Evolutionary conservation across 92 coral and sea anemone genomes (phyloP).

Genomic region (Galaxea fascicularis): DNA sequence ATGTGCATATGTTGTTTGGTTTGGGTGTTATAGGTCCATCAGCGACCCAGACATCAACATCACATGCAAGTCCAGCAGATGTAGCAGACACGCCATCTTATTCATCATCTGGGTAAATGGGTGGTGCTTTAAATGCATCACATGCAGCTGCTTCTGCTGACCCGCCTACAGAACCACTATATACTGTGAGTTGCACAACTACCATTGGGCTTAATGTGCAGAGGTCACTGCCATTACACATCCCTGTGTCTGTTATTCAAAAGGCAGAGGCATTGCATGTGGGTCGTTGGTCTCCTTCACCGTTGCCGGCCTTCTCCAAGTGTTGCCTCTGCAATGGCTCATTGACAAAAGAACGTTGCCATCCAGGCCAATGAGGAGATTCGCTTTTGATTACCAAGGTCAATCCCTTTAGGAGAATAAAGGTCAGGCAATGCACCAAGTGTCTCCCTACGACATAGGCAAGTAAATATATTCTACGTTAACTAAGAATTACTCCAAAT

Average conservation of each 20-base stretch:
- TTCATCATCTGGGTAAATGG: no score
- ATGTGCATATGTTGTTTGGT: not conserved
- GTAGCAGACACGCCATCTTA: not conserved
- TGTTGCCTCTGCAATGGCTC: conserved; percentile 7
- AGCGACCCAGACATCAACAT: not conserved
- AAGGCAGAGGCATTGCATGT: conserved; percentile 22
- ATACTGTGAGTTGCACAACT: not conserved
- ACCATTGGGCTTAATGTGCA: conserved; percentile 33
- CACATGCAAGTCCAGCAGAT: not conserved
- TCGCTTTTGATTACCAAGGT: no score
- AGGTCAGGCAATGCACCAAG: no score
- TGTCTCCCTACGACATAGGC: no score
- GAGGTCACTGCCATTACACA: conserved; percentile 27
- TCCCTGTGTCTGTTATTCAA: conserved; percentile 9
- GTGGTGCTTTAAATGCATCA: no score
- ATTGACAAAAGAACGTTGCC: conserved; percentile 10
- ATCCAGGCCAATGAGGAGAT: conserved; percentile 39
- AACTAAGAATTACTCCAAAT: no score
- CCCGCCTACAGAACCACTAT: not conserved
- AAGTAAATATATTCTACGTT: no score
- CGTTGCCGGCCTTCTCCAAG: not conserved
- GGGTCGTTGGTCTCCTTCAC: conserved; percentile 3
- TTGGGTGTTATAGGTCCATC: not conserved
- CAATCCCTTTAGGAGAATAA: no score
- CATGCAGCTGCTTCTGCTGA: not conserved